Conservation (phyloP, 2,113 vertebrate genomes). For the Mionectes macconnelli region DNA sequence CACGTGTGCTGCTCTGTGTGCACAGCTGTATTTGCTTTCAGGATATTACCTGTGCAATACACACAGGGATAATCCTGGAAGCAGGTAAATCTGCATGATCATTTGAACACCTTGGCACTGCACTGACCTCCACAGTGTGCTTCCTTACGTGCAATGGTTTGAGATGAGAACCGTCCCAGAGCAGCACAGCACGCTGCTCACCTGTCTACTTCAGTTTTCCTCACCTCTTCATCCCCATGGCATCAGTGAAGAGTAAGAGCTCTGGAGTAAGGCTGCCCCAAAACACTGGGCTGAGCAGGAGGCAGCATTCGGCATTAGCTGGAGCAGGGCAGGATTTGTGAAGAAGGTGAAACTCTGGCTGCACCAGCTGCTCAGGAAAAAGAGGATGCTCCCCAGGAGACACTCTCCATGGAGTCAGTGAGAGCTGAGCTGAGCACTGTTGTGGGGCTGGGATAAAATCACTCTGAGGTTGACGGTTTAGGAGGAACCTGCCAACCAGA, state of each 20-base stretch:
- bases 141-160: background rate
- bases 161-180: background rate
- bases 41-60: background rate
- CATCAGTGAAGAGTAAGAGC: background rate
- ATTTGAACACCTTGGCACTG: rapidly evolving
- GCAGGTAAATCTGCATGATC: background rate
- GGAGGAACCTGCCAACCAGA: background rate
- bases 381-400: background rate
- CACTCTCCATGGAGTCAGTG: background rate
- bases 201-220: background rate
- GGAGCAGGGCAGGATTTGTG: background rate
- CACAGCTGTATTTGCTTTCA: background rate
- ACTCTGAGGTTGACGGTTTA: background rate
- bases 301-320: background rate
- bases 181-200: background rate
- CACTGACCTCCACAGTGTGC: background rate
- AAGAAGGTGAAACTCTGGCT: background rate
- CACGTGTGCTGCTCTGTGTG: background rate
- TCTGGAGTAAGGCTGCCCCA: background rate
- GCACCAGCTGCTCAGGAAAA: background rate
- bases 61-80: background rate
- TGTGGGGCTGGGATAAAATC: background rate
- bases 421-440: background rate
- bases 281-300: background rate
- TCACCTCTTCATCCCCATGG: background rate